Percentiles rank a stretch among this genome's conserved stretches.
phyloP scores from a whole-genome alignment of 2,797 vertebrate species.

The Notoglanidium macrostoma region DNA sequence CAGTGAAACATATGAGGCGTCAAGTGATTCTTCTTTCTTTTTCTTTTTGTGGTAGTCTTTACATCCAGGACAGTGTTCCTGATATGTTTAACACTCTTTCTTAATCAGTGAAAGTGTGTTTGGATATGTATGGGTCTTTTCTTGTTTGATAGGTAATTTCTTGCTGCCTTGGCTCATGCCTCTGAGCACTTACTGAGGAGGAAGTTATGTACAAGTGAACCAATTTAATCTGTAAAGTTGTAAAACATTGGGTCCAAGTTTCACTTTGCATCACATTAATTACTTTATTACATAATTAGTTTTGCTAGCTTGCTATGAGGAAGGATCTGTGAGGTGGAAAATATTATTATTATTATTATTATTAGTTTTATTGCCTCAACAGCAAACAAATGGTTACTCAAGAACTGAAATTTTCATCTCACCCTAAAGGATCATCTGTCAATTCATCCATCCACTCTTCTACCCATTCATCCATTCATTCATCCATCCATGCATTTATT shows the following conservation, averaged over 20 bases:
- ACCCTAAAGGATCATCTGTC: background rate
- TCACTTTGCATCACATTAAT: background rate
- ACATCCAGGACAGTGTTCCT: background rate
- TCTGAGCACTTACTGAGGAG: background rate
- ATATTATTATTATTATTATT: background rate
- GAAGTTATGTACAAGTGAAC: background rate
- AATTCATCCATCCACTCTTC: background rate
- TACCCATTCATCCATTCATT: background rate
- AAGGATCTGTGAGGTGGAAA: background rate
- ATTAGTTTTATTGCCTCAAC: background rate
- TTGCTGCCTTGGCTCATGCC: background rate
- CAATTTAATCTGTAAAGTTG: background rate
- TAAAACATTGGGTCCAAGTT: background rate
- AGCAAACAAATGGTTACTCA: background rate
- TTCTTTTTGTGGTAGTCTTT: background rate
- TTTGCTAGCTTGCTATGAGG: background rate
- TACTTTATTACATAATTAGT: background rate
- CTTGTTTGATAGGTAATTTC: background rate
- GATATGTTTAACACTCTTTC: background rate
- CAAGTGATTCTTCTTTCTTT: background rate
- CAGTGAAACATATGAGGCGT: too few relatives aligned
- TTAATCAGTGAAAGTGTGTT: background rate
- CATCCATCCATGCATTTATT: background rate
- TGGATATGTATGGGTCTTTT: background rate
- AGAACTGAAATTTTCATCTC: background rate